A percentile compares a stretch with the other conserved stretches of the same genome.
Conservation (phyloP, 2,113 vertebrate genomes). For the Misgurnus anguillicaudatus region DNA sequence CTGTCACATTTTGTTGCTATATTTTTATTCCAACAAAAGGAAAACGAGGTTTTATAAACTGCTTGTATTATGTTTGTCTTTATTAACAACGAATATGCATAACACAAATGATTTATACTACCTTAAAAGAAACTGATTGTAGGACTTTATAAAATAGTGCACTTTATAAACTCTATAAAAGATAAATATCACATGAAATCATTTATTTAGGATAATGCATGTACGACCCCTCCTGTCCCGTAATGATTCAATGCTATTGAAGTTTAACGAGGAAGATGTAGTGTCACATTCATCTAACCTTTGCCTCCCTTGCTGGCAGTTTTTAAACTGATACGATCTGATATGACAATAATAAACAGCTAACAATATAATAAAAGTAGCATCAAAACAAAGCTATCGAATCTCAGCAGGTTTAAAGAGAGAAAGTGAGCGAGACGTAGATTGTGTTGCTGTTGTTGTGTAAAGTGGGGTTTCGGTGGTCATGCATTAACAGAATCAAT, state of each 20-base stretch:
- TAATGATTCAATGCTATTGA: neutral
- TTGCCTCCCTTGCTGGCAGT: neutral
- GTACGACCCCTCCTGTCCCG: neutral
- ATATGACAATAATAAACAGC: neutral
- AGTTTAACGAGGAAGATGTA: neutral
- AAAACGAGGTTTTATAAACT: neutral
- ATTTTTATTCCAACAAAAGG: neutral
- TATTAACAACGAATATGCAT: neutral
- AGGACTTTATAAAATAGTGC: no score
- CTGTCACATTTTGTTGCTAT: neutral
- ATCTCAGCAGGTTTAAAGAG: neutral
- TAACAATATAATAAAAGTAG: neutral
- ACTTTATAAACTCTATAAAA: no score
- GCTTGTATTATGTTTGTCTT: neutral
- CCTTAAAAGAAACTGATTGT: neutral
- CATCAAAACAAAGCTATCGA: neutral
- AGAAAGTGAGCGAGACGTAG: neutral
- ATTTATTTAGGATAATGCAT: neutral
- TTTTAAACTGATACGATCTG: neutral
- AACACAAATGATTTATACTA: neutral
- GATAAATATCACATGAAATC: no score
- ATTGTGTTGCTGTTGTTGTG: constrained; percentile 25
- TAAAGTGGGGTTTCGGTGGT: constrained; percentile 24
- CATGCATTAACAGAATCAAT: constrained; percentile 45
- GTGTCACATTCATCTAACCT: constrained; percentile 6